Percentiles rank a stretch among this genome's conserved stretches.
These are phyloP conservation scores for Bombus fervidus DNA, from an alignment of 1,140 invertebrate species.

Conservation along the genomic window DNA sequence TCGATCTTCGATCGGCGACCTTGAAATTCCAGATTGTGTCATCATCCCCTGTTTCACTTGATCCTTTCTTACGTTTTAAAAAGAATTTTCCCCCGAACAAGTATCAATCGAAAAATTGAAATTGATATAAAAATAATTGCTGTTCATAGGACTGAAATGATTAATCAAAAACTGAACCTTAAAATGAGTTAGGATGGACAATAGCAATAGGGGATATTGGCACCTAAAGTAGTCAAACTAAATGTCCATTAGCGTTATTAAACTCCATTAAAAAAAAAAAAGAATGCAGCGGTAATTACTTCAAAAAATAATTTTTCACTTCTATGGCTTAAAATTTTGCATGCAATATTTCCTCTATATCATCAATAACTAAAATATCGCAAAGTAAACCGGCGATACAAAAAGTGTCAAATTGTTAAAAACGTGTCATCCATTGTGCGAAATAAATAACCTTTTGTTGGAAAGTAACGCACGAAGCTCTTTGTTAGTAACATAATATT, in stretches of 20 bases:
- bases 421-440: not conserved
- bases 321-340: not conserved
- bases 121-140: not conserved
- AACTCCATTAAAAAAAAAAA: not conserved
- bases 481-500: not conserved
- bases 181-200: not conserved
- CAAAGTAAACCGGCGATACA: not conserved
- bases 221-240: not conserved
- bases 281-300: not conserved
- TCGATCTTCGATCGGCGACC: not conserved
- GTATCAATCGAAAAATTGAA: too few relatives aligned
- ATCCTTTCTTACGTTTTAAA: not conserved
- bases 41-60: not conserved
- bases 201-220: not conserved
- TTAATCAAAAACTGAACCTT: not conserved
- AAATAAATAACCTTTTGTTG: slow-evolving; percentile 11
- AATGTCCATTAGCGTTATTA: not conserved
- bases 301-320: not conserved
- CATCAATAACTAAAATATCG: not conserved
- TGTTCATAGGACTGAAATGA: not conserved
- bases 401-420: not conserved
- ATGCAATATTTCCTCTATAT: not conserved
- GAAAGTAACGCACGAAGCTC: not conserved
- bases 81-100: not conserved
- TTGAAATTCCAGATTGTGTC: not conserved